Evolutionary conservation across 1,140 invertebrate genomes (phyloP), one percentile per base, ranked within the genome.

Genomic region (Aphaenogaster rudis): DNA sequence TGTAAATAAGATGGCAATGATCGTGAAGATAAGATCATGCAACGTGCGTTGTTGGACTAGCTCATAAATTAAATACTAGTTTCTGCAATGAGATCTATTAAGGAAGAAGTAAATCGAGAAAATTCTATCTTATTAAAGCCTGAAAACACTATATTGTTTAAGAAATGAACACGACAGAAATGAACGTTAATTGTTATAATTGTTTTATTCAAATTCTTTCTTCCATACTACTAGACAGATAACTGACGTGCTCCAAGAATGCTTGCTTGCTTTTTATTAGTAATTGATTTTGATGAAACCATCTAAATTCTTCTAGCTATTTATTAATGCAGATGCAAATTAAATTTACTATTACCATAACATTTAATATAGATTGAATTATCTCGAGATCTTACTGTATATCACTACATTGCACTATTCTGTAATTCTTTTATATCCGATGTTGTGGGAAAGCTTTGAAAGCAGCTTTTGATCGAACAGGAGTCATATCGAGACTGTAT

Each of bases 1-100:
- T 72, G 67, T 86, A 81, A 86, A 86, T 86, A 81, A 45, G 86
- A 81, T 81, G 42, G 86, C 57, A 45, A 50, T 21, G 66, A 86
- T 80, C 42, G 13, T 33, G 11, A 21, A 72, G 77, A 81, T 86
- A 86, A 81, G 21, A 81, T 86, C 77, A 3, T 45, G 39, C 57
- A 76, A 11, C 28, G 7, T 21, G 33, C 7, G 36, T 54, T 64
- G 57, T 42, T 50, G 11, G 5, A n/a, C 11, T 52, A 28, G 48
- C 45, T 64, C 8, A 42, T 72, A 72, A 50, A 54, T 63, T 45
- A 59, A 39, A 61, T 57, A 48, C n/a, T 3, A 63, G 15, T 48
- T 9, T 21, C 13, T 61, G 15, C 57, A 48, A 61, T 8, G 11
- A 61, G 36, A 61, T 33, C 17, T 61, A 42, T 78, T 8, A 28